Conservation (phyloP, 2,888 invertebrate genomes). For the Keiferia lycopersicella region DNA sequence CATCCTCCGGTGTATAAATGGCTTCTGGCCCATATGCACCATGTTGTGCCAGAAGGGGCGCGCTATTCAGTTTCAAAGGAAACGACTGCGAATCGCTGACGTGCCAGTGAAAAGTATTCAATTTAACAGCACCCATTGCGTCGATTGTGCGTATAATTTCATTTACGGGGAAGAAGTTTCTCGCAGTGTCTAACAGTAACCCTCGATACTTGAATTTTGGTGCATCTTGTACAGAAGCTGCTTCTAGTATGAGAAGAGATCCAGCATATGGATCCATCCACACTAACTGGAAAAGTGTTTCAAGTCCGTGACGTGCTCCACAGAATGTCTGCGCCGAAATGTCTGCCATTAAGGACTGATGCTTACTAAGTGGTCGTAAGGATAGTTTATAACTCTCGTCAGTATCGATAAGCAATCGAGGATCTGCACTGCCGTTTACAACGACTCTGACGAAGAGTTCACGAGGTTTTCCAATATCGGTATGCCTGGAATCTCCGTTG, state of each 20-base stretch:
- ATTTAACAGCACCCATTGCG: slow-evolving; percentile 93
- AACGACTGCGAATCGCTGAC: slow-evolving; percentile 96
- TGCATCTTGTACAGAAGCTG: slow-evolving; percentile 86
- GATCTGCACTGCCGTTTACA: slow-evolving; percentile 77
- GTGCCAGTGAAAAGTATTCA: slow-evolving; percentile 97
- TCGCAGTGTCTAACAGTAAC: slow-evolving; percentile 93
- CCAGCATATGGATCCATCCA: slow-evolving; percentile 88
- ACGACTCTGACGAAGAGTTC: slow-evolving; percentile 75
- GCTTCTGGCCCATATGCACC: slow-evolving; percentile 93
- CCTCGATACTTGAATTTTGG: slow-evolving; percentile 91
- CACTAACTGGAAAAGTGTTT: slow-evolving; percentile 89
- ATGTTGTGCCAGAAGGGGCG: slow-evolving; percentile 89
- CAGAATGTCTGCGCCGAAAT: slow-evolving; percentile 86
- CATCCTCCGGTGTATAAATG: slow-evolving; percentile 86
- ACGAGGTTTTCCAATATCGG: slow-evolving; percentile 60
- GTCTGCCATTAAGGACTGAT: slow-evolving; percentile 74
- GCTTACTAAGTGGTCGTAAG: slow-evolving; percentile 71
- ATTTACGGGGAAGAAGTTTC: slow-evolving; percentile 91
- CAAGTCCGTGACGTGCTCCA: slow-evolving; percentile 89
- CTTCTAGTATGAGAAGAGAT: slow-evolving; percentile 83
- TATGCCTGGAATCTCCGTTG: slow-evolving; percentile 45
- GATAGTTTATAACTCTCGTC: slow-evolving; percentile 89
- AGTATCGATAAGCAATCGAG: slow-evolving; percentile 83
- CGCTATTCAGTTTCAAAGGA: slow-evolving; percentile 89
- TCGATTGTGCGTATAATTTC: slow-evolving; percentile 88